A percentile compares a stretch with the other conserved stretches of the same genome.
phyloP scores from a whole-genome alignment of 2,888 invertebrate species.

The Apoderus coryli region DNA sequence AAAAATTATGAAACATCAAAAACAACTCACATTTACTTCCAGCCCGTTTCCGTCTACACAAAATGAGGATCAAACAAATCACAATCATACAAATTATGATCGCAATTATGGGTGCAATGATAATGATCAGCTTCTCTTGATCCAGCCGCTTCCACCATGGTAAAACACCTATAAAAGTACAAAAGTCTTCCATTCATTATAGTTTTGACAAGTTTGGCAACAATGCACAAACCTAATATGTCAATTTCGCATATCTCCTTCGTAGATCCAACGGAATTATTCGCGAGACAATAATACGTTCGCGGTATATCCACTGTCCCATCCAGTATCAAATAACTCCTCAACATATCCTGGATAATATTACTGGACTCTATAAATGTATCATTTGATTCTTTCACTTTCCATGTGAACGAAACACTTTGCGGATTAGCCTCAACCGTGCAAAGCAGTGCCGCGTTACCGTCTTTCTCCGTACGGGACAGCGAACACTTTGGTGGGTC shows the following conservation, averaged over 20 bases:
- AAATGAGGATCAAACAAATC: conserved; percentile 72
- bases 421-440: conserved; percentile 69
- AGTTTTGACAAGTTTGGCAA: background rate
- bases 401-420: conserved; percentile 69
- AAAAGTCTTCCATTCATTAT: too few species aligned
- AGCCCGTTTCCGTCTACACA: conserved; percentile 69
- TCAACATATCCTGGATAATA: conserved; percentile 35
- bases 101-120: conserved; percentile 51
- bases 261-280: conserved; percentile 48
- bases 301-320: conserved; percentile 47
- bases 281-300: conserved; percentile 73
- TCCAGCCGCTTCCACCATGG: conserved; percentile 67
- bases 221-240: conserved; percentile 1
- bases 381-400: conserved; percentile 71
- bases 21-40: conserved; percentile 66
- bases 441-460: conserved; percentile 65
- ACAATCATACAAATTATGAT: conserved; percentile 65
- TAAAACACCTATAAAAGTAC: conserved; percentile 63
- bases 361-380: conserved; percentile 51
- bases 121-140: conserved; percentile 63
- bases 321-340: conserved; percentile 49
- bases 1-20: conserved; percentile 7
- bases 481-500: conserved; percentile 77
- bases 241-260: background rate
- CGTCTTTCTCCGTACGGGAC: conserved; percentile 50